phyloP scores from a whole-genome alignment of 2,113 vertebrate species.

The Zapus hudsonius region DNA sequence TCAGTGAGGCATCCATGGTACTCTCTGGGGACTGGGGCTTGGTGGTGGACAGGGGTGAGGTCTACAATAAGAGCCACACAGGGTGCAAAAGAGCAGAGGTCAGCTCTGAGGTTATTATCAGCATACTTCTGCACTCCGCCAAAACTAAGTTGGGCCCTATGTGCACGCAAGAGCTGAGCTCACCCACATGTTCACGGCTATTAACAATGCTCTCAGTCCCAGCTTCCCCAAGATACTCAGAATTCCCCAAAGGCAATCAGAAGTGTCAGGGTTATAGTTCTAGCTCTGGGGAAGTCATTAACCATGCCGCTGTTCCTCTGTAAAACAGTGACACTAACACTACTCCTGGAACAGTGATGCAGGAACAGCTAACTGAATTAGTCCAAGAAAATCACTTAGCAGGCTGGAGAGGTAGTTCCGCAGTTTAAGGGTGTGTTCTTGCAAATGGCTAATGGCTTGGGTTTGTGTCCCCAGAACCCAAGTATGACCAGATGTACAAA shows the following conservation, averaged over 20 bases:
- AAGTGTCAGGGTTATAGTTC: neutral
- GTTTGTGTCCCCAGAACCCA: too few species aligned
- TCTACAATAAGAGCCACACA: conserved; percentile 82
- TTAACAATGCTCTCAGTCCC: fast-evolving
- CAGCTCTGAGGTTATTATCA: fast-evolving
- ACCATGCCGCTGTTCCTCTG: neutral
- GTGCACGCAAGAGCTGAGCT: fast-evolving
- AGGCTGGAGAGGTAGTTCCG: too few species aligned
- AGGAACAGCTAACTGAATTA: neutral
- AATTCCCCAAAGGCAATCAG: too few species aligned
- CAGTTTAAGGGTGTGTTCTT: too few species aligned
- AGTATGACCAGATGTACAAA: too few species aligned
- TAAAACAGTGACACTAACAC: neutral
- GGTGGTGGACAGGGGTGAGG: conserved; percentile 81
- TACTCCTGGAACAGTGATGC: neutral
- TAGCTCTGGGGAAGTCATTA: neutral
- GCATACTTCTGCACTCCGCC: too few species aligned
- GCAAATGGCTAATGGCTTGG: too few species aligned
- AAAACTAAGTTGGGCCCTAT: neutral
- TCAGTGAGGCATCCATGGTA: conserved; percentile 84
- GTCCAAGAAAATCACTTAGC: neutral
- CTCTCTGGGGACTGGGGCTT: conserved; percentile 85
- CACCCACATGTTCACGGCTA: too few species aligned
- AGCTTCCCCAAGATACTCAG: neutral
- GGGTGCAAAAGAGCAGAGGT: neutral